Conservation (phyloP, 2,888 invertebrate genomes). For the Drosophila anomelani region DNA sequence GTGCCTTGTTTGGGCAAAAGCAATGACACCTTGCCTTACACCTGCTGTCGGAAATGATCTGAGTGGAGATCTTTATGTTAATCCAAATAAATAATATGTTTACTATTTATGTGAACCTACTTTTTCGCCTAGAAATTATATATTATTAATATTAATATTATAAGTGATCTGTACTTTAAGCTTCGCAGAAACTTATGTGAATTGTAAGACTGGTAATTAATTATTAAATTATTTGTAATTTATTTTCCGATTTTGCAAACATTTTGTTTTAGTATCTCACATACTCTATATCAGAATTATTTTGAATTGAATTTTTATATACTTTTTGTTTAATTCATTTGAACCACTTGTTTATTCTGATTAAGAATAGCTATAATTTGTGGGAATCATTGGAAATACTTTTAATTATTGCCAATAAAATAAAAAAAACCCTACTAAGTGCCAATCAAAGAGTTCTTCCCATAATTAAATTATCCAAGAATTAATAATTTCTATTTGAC, state of each 20-base stretch:
- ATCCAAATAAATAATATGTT: no score
- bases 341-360: not conserved
- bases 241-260: not conserved
- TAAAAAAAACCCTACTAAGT: not conserved
- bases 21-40: not conserved
- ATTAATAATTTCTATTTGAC: not conserved
- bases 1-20: slow-evolving; percentile 2
- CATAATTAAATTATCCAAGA: not conserved
- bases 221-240: no score
- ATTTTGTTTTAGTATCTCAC: not conserved
- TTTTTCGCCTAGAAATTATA: no score
- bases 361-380: not conserved
- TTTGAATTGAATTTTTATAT: not conserved
- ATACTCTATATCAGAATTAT: not conserved
- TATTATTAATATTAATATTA: no score
- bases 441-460: no score
- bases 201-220: no score
- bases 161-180: no score
- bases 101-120: no score
- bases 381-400: not conserved
- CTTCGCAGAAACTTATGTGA: no score
- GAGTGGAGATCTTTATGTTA: not conserved
- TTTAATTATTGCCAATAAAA: not conserved
- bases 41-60: slow-evolving; percentile 15
- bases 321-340: not conserved